Base-by-base conservation (phyloP, 1,140 invertebrate genomes). In the Colletes gigas region DNA sequence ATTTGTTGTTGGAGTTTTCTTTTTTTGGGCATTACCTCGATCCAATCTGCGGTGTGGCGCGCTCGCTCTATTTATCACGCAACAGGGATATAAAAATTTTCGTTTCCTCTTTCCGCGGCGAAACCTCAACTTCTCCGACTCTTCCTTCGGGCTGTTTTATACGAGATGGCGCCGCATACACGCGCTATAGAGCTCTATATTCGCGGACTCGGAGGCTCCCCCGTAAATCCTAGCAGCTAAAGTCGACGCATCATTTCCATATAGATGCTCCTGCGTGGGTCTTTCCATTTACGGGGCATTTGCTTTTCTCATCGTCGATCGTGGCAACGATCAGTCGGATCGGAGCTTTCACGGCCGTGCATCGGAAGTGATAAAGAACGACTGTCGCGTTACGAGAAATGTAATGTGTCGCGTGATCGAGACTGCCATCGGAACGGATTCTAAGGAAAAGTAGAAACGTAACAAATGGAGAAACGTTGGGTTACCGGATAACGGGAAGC, bases 211-310 rank as follows among this genome's bases (percentile, higher is more conserved):
- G 75, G 41, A 68, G 14, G 68, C 47, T 62, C 68, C 44, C 62
- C 73, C 81, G 86, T 88, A 88, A 88, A 89, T 89, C 84, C 81
- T 63, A 55, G 44, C 57, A 41, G 59, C 71, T 66, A 71, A 72
- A 78, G 77, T 78, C 70, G 80, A 86, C 80, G 76, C 67, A 55
- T 87, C 80, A 89, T 89, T 89, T 88, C 81, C 84, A 89, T 88
- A 83, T 87, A 88, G 79, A 89, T 89, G 84, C 72, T 54, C 67
- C 70, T 52, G 71, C 66, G 52, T 73, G 19, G 52, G 47, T 72
- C 68, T 41, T 59, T 59, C 19, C 75, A 57, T 76, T 67, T 19
- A 50, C 74, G 54, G 21, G 50, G 50, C 50, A 69, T 67, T 83
- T 74, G 62, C 72, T 76, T 75, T 72, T 44, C 59, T 76, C 71